Evolutionary conservation across 2,113 vertebrate species (phyloP), one percentile per base, ranked within the genome.

Genomic region (Cygnus buccinator): DNA sequence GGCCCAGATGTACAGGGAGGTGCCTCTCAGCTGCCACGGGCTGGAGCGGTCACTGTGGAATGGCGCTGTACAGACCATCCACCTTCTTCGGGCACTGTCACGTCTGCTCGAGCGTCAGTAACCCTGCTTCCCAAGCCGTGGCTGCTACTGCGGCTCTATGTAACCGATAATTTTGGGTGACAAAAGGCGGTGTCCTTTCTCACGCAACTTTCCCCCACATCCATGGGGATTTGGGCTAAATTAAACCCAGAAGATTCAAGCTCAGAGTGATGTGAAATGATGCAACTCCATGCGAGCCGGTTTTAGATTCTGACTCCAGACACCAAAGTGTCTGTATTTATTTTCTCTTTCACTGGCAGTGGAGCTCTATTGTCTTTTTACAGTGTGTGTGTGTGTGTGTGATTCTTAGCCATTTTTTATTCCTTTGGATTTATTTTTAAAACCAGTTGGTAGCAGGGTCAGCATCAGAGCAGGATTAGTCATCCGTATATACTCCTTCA

Each of bases 341-440:
- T 72, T 70, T 93, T 63, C 48, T 68, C 75, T 74, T 75, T 84
- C 43, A 21, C 29, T 37, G 55, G n/a, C 28, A 15, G 7, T 54
- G 28, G 58, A 72, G 33, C 43, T 76, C 65, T 93, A 52, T 50
- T 65, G 20, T 58, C 9, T 52, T 22, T 71, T 62, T 70, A 31
- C 29, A 62, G 63, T 54, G 76, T 37, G 31, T 54, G 76, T 54
- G 76, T 37, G 31, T 54, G 76, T 46, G 76, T n/a, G 50, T 76
- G 33, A 65, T 37, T 76, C 62, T 80, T 80, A 85, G 63, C 25
- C 18, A 31, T 33, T 86, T 86, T 90, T 67, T 70, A 33, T 63
- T 87, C 3, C 35, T 93, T 72, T 79, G n/a, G 44, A 37, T 89
- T 90, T 85, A 37, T 80, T 89, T 94, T 94, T 78, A 59, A 91